Conservation (phyloP, 2,797 vertebrate species). For the Falco concolor region DNA sequence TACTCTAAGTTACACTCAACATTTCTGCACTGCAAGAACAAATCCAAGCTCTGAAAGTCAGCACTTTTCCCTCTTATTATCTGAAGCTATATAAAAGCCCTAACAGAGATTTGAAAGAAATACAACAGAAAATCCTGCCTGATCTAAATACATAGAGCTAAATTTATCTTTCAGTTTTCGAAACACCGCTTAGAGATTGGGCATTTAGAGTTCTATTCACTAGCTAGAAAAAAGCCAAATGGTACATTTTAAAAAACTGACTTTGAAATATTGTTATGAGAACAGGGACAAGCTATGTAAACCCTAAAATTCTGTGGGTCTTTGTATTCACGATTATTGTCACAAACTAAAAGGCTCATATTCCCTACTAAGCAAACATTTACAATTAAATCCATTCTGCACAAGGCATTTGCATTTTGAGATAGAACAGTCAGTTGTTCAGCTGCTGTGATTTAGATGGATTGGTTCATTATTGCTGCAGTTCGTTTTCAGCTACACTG, state of each 20-base stretch:
- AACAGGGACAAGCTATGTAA: conserved; percentile 49
- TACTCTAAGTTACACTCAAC: neutral
- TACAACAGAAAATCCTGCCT: conserved; percentile 25
- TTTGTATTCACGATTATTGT: conserved; percentile 58
- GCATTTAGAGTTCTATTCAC: conserved; percentile 36
- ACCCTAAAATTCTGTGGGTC: conserved; percentile 49
- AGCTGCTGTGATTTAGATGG: conserved; percentile 70
- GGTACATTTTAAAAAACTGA: conserved; percentile 17
- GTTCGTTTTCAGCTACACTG: conserved; percentile 62
- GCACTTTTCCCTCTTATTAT: conserved; percentile 29
- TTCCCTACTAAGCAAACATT: conserved; percentile 69
- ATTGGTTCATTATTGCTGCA: conserved; percentile 69
- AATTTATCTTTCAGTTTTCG: conserved; percentile 30
- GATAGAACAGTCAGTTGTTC: conserved; percentile 67
- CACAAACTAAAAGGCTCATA: conserved; percentile 56
- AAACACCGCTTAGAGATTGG: neutral
- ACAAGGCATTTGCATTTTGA: conserved; percentile 66
- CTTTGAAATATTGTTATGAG: conserved; percentile 56
- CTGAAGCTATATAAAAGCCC: conserved; percentile 24
- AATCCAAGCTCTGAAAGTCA: conserved; percentile 43
- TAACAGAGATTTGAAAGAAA: conserved; percentile 24
- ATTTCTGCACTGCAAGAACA: conserved; percentile 2
- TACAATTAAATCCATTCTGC: conserved; percentile 66
- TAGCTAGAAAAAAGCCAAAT: conserved; percentile 32
- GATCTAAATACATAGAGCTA: conserved; percentile 38